These are phyloP conservation scores for Heterohyrax brucei DNA, from an alignment of 2,797 vertebrate genomes.

Conservation along the genomic window DNA sequence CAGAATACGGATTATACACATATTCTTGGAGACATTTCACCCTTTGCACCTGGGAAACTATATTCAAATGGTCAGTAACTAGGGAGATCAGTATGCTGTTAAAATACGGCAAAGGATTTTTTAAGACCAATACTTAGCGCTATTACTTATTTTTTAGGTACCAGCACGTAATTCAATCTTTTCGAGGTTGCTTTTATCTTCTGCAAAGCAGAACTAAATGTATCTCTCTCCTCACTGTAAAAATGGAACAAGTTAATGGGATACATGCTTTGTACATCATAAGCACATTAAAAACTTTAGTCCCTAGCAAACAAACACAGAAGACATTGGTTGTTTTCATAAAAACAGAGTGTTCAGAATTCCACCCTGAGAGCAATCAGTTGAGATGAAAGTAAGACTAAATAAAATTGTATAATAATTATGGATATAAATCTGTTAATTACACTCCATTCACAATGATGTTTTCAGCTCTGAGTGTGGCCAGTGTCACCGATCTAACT, in stretches of 20 bases:
- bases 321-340: no score
- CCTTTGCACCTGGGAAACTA: fast-evolving
- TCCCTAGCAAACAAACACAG: not conserved
- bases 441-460: conserved; percentile 15
- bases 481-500: not conserved
- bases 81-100: not conserved
- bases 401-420: conserved; percentile 29
- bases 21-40: not conserved
- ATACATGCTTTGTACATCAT: not conserved
- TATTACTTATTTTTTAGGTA: not conserved
- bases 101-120: conserved; percentile 15
- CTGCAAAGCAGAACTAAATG: conserved; percentile 26
- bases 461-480: conserved; percentile 49
- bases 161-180: not conserved
- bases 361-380: conserved; percentile 6
- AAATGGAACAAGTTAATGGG: not conserved
- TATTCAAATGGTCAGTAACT: not conserved
- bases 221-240: not conserved
- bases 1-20: not conserved
- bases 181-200: conserved; percentile 24
- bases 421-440: conserved; percentile 57
- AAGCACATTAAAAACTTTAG: not conserved
- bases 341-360: not conserved
- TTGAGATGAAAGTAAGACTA: not conserved
- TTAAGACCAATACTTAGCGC: not conserved